Percentiles rank a stretch among this genome's conserved stretches.
These are phyloP conservation scores for Troides helena DNA, from an alignment of 2,888 invertebrate species.

Conservation along the genomic window DNA sequence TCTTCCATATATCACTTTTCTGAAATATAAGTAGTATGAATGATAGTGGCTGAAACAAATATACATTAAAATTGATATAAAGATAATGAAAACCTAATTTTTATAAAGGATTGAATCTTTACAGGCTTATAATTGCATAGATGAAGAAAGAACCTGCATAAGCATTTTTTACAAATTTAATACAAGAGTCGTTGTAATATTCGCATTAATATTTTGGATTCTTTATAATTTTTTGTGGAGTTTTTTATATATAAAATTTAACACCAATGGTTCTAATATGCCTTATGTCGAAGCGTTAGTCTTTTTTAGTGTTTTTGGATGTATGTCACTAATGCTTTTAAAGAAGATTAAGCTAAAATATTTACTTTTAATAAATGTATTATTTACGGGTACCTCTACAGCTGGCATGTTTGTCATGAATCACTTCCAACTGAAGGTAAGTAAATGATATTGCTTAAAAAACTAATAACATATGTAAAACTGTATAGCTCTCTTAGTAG, in stretches of 20 bases:
- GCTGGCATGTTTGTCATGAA: conserved; percentile 40
- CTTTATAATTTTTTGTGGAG: conserved; percentile 58
- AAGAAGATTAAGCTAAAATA: conserved; percentile 49
- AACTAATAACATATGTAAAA: no score
- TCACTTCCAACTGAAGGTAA: conserved; percentile 35
- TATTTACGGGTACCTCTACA: conserved; percentile 52
- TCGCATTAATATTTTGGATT: conserved; percentile 51
- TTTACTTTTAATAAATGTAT: conserved; percentile 50
- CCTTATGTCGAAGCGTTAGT: conserved; percentile 46
- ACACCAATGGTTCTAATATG: conserved; percentile 41
- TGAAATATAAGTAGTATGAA: no score
- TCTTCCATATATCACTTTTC: not conserved
- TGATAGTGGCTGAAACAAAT: no score
- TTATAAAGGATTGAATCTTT: conserved; percentile 36
- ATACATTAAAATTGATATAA: no score
- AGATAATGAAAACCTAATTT: no score
- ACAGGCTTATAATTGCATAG: conserved; percentile 65
- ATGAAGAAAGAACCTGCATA: conserved; percentile 59
- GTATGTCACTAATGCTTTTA: conserved; percentile 49
- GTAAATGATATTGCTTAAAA: conserved; percentile 20
- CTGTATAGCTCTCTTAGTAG: no score
- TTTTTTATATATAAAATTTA: conserved; percentile 55
- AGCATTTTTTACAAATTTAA: conserved; percentile 57
- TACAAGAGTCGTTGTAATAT: conserved; percentile 47
- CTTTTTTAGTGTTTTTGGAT: conserved; percentile 45